Evolutionary conservation across 2,797 vertebrate species (phyloP).

Genomic region (Lates japonicus): DNA sequence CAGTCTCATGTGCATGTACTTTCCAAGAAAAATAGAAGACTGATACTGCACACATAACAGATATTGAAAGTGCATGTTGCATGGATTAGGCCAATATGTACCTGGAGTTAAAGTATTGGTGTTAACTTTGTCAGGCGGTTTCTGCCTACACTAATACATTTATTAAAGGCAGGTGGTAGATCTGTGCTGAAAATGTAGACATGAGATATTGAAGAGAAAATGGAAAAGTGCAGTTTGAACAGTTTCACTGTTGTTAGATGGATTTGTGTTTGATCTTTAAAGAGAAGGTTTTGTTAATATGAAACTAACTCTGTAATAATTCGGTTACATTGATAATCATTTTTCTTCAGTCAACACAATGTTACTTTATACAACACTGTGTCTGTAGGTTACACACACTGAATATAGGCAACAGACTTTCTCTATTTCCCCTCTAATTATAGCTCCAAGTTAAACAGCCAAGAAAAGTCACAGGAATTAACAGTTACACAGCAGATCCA

Average conservation of each 20-base stretch:
- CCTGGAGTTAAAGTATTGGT: not conserved
- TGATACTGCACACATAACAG: too few relatives aligned
- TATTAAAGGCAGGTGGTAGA: not conserved
- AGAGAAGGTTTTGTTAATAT: constrained; percentile 10
- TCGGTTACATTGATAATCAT: not conserved
- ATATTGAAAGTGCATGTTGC: not conserved
- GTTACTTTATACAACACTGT: not conserved
- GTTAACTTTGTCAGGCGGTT: not conserved
- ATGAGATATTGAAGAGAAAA: constrained; percentile 8
- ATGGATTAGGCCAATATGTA: not conserved
- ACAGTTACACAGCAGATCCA: not conserved
- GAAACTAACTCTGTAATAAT: not conserved
- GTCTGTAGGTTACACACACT: not conserved
- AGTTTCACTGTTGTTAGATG: not conserved
- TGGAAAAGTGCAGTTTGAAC: not conserved
- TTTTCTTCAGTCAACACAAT: not conserved
- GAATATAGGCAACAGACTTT: not conserved
- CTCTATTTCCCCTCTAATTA: not conserved
- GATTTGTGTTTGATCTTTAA: constrained; percentile 9
- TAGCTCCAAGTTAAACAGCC: not conserved
- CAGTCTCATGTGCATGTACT: not conserved
- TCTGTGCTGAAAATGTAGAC: not conserved
- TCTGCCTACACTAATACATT: not conserved
- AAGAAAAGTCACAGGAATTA: not conserved
- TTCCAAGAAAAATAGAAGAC: constrained; percentile 2